Evolutionary conservation across 2,888 invertebrate species (phyloP).

Genomic region (Alentia gelatinosa): DNA sequence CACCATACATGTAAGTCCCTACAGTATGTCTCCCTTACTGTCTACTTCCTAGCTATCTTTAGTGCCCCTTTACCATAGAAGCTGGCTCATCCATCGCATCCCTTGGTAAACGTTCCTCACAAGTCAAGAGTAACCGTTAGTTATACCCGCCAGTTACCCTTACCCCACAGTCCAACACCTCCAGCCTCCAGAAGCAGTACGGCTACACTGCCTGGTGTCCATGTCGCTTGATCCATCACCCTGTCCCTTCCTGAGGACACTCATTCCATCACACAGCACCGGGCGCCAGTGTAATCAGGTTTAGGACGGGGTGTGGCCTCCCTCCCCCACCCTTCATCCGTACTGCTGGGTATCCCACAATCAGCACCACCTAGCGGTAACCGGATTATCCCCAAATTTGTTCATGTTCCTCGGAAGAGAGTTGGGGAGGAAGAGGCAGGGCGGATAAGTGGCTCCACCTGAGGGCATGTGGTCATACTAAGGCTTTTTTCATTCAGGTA

Average conservation of each 20-base stretch:
- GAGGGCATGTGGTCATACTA: background rate
- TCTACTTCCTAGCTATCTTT: too few relatives aligned
- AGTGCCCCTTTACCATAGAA: too few relatives aligned
- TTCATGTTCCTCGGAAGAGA: background rate
- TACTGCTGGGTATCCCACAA: background rate
- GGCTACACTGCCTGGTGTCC: background rate
- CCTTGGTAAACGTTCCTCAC: too few relatives aligned
- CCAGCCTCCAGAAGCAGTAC: background rate
- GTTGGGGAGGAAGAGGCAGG: too few relatives aligned
- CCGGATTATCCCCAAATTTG: background rate
- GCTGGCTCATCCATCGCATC: too few relatives aligned
- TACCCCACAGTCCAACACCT: background rate
- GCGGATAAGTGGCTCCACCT: background rate
- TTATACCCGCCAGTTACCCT: too few relatives aligned
- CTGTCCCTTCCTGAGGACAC: background rate
- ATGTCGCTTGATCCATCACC: background rate
- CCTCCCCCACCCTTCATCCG: background rate
- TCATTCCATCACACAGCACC: background rate
- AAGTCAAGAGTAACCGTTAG: too few relatives aligned
- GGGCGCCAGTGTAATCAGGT: background rate
- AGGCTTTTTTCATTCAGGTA: background rate
- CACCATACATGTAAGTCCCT: too few relatives aligned
- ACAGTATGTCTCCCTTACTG: too few relatives aligned
- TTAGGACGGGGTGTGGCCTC: background rate
- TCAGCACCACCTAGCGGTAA: background rate